Evolutionary conservation across 2,113 vertebrate species (phyloP), one percentile per base, ranked within the genome.

Genomic region (Pedetes capensis): DNA sequence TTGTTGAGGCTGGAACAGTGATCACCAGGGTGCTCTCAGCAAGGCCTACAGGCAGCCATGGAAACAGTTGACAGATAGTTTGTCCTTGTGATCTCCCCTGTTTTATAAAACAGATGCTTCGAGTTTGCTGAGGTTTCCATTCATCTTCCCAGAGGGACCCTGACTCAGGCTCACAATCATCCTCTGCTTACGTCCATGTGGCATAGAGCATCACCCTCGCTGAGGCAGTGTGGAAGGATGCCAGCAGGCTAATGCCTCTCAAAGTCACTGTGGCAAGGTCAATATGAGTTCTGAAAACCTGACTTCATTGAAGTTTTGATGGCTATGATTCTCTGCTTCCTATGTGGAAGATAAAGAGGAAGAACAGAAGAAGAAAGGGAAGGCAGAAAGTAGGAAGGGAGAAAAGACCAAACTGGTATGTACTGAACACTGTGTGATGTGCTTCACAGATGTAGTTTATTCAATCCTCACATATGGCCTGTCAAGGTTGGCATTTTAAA

Each of bases 61-160:
- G 75, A 93, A 93, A 96, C 34, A 68, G 53, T 39, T 89, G 93
- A 79, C 75, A 87, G 80, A 78, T 42, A 75, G n/a, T 81, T 91
- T 93, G 61, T 7, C 51, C 42, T 79, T 91, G 44, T 84, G 95
- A 66, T 83, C 49, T 92, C 22, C 29, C 47, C 25, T 39, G 42
- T 55, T 91, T 78, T 44, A 23, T 32, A 61, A 96, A 96, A 96
- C 96, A 96, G 44, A 95, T 96, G 96, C 87, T 96, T 97, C 92
- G 89, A 69, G 64, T 97, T 97, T 96, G 69, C 93, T 96, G 95
- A 96, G 95, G 83, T 97, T 96, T 94, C 83, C 78, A 71, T 18
- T 95, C 93, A 80, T 93, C 91, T 96, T 96, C 55, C 82, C 93
- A 57, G n/a, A 89, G 91, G 91, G 57, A 91, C 94, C 94, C 93